A percentile compares a stretch with the other conserved stretches of the same genome.
Conservation (phyloP, 2,113 vertebrate genomes). For the Greenwoodochromis staneri region DNA sequence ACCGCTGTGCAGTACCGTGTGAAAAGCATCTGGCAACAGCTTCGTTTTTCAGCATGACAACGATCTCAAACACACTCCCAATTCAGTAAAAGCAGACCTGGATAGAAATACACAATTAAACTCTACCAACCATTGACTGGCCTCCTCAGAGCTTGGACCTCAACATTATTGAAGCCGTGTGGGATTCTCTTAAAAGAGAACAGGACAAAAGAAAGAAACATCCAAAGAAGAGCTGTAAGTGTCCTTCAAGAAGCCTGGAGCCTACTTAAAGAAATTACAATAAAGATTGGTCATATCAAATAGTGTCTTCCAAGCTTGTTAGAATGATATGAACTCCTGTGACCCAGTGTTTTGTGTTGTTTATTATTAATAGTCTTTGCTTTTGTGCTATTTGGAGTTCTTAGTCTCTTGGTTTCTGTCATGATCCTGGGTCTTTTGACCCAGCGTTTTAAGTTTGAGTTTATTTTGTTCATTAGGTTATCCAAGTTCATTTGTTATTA, state of each 20-base stretch:
- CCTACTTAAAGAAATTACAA: accelerated
- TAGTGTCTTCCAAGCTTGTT: neutral
- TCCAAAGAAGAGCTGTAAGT: neutral
- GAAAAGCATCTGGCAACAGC: neutral
- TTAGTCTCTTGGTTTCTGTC: too few species aligned
- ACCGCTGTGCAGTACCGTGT: neutral
- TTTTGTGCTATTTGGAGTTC: too few species aligned
- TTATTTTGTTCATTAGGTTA: too few species aligned
- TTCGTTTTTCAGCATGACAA: neutral
- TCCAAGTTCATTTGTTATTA: too few species aligned
- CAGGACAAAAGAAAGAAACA: neutral
- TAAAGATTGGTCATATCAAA: neutral
- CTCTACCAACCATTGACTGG: neutral
- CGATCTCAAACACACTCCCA: neutral
- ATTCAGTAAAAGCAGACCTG: neutral
- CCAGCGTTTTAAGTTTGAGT: too few species aligned
- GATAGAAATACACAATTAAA: neutral
- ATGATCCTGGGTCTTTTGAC: neutral
- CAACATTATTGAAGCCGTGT: accelerated
- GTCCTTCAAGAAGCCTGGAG: neutral
- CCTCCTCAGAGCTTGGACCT: neutral
- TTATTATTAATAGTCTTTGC: too few species aligned
- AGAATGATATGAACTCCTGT: accelerated
- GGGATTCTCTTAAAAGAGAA: neutral
- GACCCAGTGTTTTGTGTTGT: accelerated